Percentiles rank a stretch among this genome's conserved stretches.
Conservation (phyloP, 2,113 vertebrate genomes). For the Zosterops borbonicus region DNA sequence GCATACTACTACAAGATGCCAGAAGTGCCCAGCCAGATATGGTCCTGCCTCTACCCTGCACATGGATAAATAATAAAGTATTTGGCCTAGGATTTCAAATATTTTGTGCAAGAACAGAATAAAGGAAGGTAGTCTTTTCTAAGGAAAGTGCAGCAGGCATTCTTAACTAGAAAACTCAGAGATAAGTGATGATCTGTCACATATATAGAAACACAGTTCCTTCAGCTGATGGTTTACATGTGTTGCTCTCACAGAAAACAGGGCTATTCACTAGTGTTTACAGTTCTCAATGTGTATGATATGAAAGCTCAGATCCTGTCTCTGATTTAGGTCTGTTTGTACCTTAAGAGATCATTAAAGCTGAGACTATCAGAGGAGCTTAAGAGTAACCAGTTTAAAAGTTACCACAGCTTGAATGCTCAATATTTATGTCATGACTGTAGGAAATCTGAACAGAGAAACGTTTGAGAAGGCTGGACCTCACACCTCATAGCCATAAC, state of each 20-base stretch:
- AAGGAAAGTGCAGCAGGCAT: neutral
- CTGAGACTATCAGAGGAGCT: neutral
- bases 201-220: neutral
- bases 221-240: neutral
- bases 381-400: neutral
- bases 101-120: neutral
- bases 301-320: neutral
- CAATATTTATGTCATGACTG: neutral
- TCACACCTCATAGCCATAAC: neutral
- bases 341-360: neutral
- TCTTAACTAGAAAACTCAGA: neutral
- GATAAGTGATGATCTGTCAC: neutral
- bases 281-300: neutral
- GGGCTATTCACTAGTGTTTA: neutral
- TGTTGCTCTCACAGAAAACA: neutral
- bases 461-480: neutral
- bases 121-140: neutral
- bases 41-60: neutral
- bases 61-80: neutral
- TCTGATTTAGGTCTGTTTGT: neutral
- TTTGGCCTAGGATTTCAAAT: neutral
- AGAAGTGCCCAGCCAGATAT: neutral
- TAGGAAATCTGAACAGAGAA: neutral
- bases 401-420: neutral
- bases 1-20: neutral